Evolutionary conservation across 2,113 vertebrate species (phyloP).

Genomic region (Pao palembangensis): DNA sequence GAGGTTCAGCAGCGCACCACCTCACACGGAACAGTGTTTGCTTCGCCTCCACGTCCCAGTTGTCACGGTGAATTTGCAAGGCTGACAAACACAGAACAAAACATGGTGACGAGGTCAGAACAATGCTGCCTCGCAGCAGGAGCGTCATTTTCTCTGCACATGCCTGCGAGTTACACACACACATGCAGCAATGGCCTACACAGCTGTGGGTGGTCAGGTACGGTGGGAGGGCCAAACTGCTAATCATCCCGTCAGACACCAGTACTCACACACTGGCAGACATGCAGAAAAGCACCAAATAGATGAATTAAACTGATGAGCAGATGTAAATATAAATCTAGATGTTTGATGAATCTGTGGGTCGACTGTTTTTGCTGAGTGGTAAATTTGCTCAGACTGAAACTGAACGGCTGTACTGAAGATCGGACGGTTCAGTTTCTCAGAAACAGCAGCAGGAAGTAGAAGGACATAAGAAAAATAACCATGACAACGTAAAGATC

Average conservation of each 20-base stretch:
- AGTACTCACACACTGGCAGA: constrained; percentile 1
- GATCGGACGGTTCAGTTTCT: too few species aligned
- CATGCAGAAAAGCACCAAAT: constrained; percentile 9
- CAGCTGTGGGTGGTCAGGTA: constrained; percentile 50
- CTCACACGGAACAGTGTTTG: too few species aligned
- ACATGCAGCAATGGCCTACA: constrained; percentile 6
- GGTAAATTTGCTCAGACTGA: too few species aligned
- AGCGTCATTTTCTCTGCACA: constrained; percentile 38
- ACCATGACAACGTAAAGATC: not conserved
- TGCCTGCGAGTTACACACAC: constrained; percentile 24
- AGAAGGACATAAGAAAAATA: too few species aligned
- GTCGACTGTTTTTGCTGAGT: too few species aligned
- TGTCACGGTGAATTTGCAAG: constrained; percentile 3
- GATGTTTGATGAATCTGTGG: too few species aligned
- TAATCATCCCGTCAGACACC: not conserved
- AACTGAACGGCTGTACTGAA: too few species aligned
- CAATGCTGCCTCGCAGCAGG: constrained; percentile 32
- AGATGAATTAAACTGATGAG: constrained; percentile 19
- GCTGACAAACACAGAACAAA: not conserved
- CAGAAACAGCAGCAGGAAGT: too few species aligned
- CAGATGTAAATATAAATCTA: not conserved
- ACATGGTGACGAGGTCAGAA: constrained; percentile 6
- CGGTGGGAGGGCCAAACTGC: too few species aligned
- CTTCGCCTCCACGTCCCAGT: not conserved
- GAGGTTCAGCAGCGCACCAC: too few species aligned